Evolutionary conservation across 64 coral and sea anemone genomes (phyloP).

Genomic region (Montipora efflorescens): DNA sequence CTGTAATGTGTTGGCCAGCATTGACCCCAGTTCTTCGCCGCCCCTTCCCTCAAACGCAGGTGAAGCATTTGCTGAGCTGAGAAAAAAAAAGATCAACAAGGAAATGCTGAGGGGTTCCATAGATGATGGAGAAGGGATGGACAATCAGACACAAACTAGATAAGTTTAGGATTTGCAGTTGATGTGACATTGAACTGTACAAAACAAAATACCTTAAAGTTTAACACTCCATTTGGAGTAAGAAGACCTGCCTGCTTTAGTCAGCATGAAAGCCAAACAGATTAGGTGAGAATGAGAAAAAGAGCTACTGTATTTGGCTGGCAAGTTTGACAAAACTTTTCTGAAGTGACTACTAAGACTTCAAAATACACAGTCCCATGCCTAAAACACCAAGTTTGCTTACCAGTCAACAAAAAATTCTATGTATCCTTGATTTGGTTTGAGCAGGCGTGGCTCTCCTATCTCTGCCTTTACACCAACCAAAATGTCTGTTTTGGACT

Average conservation of each 20-base stretch:
- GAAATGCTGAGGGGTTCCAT: not conserved
- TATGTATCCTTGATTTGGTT: slow-evolving; percentile 78
- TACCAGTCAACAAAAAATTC: slow-evolving; percentile 99
- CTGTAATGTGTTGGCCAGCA: slow-evolving; percentile 80
- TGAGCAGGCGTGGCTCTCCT: slow-evolving; percentile 71
- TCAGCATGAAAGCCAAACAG: too few relatives aligned
- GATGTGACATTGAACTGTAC: too few relatives aligned
- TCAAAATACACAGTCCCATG: too few relatives aligned
- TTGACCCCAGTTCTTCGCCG: slow-evolving; percentile 89
- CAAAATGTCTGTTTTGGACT: slow-evolving; percentile 98
- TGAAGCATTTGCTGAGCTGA: slow-evolving; percentile 95
- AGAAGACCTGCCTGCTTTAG: too few relatives aligned
- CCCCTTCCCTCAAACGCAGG: slow-evolving; percentile 95
- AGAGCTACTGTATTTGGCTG: too few relatives aligned
- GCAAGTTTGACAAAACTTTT: too few relatives aligned
- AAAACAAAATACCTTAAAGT: too few relatives aligned
- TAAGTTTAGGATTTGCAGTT: too few relatives aligned
- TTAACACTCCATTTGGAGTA: too few relatives aligned
- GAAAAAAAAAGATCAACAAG: not conserved
- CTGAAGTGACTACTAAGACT: too few relatives aligned
- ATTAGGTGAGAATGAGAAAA: too few relatives aligned
- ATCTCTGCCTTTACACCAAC: slow-evolving; percentile 99
- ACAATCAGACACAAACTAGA: too few relatives aligned
- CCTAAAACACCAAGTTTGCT: not conserved
- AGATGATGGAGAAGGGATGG: not conserved